Percentiles rank a stretch among this genome's conserved stretches.
Conservation (phyloP, 2,113 vertebrate species). For the Erythrocercus mccallii region DNA sequence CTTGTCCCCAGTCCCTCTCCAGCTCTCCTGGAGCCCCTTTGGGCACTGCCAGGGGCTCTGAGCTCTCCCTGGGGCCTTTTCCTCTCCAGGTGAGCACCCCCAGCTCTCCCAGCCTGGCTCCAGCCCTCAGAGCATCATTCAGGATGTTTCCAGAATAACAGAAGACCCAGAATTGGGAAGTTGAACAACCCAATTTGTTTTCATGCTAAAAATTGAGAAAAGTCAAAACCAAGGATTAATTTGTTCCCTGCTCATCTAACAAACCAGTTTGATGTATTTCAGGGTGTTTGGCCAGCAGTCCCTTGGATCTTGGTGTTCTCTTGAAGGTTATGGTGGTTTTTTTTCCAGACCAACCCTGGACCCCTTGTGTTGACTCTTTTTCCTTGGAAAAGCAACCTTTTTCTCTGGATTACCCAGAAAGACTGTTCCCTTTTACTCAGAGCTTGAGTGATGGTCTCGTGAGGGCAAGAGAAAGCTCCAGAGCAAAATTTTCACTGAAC, state of each 20-base stretch:
- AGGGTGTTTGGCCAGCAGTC: not conserved
- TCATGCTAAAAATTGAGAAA: not conserved
- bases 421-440: not conserved
- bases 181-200: not conserved
- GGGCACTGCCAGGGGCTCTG: no score
- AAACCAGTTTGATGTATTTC: not conserved
- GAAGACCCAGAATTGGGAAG: not conserved
- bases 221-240: not conserved
- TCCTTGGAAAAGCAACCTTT: not conserved
- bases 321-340: not conserved
- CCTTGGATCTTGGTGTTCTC: not conserved
- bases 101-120: not conserved
- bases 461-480: not conserved
- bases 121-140: not conserved
- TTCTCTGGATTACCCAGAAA: not conserved
- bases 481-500: not conserved
- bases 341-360: not conserved
- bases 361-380: not conserved
- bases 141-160: not conserved
- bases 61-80: not conserved
- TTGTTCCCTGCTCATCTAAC: not conserved
- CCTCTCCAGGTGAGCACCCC: rapidly evolving
- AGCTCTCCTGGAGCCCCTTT: not conserved
- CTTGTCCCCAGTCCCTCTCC: not conserved
- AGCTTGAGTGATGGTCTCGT: not conserved